phyloP scores from a whole-genome alignment of 2,797 vertebrate species.

The Xenopus petersii region DNA sequence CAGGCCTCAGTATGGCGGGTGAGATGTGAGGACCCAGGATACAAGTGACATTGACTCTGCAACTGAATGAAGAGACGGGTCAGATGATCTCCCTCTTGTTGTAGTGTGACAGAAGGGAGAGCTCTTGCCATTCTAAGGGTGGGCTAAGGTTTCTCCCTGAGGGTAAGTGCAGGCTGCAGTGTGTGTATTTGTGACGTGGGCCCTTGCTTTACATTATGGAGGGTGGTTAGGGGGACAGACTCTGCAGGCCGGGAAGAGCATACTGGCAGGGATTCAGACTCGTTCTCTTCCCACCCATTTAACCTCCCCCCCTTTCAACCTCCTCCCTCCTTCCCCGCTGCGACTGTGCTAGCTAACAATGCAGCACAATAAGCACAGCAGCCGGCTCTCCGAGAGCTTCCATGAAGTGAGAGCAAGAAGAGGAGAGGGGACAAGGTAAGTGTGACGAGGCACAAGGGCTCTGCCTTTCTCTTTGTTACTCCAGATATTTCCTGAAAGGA shows the following conservation, averaged over 20 bases:
- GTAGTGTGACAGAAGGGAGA: constrained; percentile 36
- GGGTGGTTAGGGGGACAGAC: constrained; percentile 29
- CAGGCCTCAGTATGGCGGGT: neutral
- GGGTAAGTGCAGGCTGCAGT: constrained; percentile 35
- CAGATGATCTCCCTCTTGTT: constrained; percentile 6
- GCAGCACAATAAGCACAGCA: constrained; percentile 45
- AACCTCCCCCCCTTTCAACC: constrained; percentile 2
- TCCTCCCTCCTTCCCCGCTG: constrained; percentile 20
- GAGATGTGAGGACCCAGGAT: neutral
- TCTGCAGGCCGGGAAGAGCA: constrained; percentile 37
- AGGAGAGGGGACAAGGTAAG: constrained; percentile 24
- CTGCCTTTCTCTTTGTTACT: neutral
- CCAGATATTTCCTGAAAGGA: neutral
- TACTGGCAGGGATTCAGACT: constrained; percentile 25
- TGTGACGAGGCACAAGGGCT: neutral
- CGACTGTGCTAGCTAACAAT: constrained; percentile 47
- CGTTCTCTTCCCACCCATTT: neutral
- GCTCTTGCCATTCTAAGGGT: constrained; percentile 20
- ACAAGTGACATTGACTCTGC: constrained; percentile 31
- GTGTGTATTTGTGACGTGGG: constrained; percentile 40
- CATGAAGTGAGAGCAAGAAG: constrained; percentile 40
- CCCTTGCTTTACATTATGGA: constrained; percentile 41
- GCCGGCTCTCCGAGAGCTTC: constrained; percentile 33
- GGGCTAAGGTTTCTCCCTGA: constrained; percentile 37
- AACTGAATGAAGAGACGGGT: constrained; percentile 5